Percentiles rank a stretch among this genome's conserved stretches.
These are phyloP conservation scores for Paguma larvata DNA, from an alignment of 2,797 vertebrate genomes.

Conservation along the genomic window DNA sequence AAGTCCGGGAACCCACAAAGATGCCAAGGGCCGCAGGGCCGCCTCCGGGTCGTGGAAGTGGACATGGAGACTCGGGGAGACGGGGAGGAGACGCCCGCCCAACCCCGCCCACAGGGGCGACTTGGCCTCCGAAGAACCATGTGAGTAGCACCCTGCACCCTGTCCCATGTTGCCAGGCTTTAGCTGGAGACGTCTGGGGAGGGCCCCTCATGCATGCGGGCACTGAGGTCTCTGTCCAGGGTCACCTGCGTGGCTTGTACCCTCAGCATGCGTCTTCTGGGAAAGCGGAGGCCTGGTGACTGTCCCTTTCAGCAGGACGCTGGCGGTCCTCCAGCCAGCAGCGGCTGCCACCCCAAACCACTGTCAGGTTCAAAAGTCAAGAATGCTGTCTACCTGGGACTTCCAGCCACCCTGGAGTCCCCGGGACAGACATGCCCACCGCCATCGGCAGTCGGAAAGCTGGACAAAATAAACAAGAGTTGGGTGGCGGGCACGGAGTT, in stretches of 20 bases:
- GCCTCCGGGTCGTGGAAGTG: neutral
- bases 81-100: neutral
- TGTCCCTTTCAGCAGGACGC: neutral
- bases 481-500: rapidly evolving
- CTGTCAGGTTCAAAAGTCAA: neutral
- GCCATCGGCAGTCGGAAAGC: neutral
- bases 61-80: neutral
- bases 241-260: neutral
- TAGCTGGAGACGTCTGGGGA: neutral
- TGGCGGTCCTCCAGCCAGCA: too few relatives aligned
- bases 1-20: neutral
- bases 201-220: rapidly evolving
- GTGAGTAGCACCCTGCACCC: rapidly evolving
- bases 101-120: too few relatives aligned
- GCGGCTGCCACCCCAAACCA: neutral
- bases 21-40: neutral
- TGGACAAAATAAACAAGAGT: neutral
- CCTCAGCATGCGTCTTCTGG: neutral
- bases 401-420: neutral
- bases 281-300: too few relatives aligned
- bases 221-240: neutral
- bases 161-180: neutral
- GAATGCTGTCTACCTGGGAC: neutral
- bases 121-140: neutral
- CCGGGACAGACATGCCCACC: rapidly evolving